Evolutionary conservation across 2,797 vertebrate genomes (phyloP), one percentile per base, ranked within the genome.

Genomic region (Spondyliosoma cantharus): DNA sequence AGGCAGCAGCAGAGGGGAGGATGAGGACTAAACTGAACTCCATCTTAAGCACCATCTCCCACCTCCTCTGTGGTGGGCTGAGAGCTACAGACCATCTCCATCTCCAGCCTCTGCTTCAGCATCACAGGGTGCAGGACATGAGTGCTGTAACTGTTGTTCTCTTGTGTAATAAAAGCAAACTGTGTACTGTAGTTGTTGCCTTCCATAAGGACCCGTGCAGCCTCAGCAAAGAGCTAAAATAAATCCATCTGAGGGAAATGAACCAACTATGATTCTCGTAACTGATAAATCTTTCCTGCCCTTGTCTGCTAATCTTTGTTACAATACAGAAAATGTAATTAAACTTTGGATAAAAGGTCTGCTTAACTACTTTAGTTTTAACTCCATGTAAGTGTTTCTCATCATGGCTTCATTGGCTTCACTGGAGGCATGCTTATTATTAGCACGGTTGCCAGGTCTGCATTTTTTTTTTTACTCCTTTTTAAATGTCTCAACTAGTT

Each of bases 21-120:
- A 81, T 63, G 84, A 83, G 71, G 78, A 83, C 82, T 72, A 49
- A 74, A 70, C 71, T 85, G 45, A 81, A 82, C 79, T 87, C 76
- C 78, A 67, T 89, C 88, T 86, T 69, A 61, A 82, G 82, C 80
- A 81, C 45, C 86, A 75, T 89, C 75, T 84, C 86, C 86, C 89
- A 88, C 87, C 89, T 77, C 85, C 85, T 87, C 87, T 76, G 81
- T 81, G 82, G 87, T 91, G 91, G 89, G 88, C 72, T 57, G 76
- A 77, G 72, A 77, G 73, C 77, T 66, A 7, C 74, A 56, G 84
- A 80, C 77, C 87, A 72, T 84, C 86, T 80, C 77, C 87, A 72
- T 84, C 86, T 80, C 81, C 82, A 69, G 75, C 87, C 77, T 89
- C 81, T 67, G 80, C 82, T 48, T 77, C 53, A 25, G 58, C 83